Conservation (phyloP, 1,140 invertebrate species). For the Acromyrmex echinatior region DNA sequence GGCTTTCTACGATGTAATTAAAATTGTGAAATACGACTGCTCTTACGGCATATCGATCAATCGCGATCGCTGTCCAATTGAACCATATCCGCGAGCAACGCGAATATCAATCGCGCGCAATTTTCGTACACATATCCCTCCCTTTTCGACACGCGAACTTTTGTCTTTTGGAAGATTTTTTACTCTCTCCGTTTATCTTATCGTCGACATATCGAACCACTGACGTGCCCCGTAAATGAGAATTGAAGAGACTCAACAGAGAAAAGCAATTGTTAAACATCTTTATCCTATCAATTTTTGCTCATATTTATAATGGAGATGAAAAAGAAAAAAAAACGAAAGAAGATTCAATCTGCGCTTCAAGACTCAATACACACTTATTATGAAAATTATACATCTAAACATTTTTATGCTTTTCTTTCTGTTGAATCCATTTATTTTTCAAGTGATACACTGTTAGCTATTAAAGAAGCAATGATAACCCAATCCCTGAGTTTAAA, state of each 20-base stretch:
- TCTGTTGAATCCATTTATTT: background rate
- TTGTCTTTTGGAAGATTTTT: slow-evolving; percentile 68
- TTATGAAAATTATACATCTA: slow-evolving; percentile 5
- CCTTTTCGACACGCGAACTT: slow-evolving; percentile 62
- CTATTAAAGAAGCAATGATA: too few species aligned
- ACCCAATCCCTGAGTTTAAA: too few species aligned
- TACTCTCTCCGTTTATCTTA: slow-evolving; percentile 47
- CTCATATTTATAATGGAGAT: slow-evolving; percentile 26
- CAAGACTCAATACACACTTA: slow-evolving; percentile 21
- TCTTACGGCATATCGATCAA: slow-evolving; percentile 59
- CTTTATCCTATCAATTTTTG: slow-evolving; percentile 6
- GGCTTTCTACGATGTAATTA: slow-evolving; percentile 60
- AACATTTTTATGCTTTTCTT: slow-evolving; percentile 1
- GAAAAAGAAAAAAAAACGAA: background rate
- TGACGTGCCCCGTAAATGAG: slow-evolving; percentile 27
- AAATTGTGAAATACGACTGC: slow-evolving; percentile 33
- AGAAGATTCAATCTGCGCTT: slow-evolving; percentile 3
- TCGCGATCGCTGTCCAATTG: slow-evolving; percentile 40
- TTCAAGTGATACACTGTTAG: background rate
- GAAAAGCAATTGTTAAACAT: slow-evolving; percentile 20
- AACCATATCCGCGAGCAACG: slow-evolving; percentile 45
- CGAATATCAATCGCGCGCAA: slow-evolving; percentile 70
- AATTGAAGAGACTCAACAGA: background rate
- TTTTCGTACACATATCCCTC: slow-evolving; percentile 70
- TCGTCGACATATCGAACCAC: slow-evolving; percentile 69